Percentiles rank a stretch among this genome's conserved stretches.
phyloP scores from a whole-genome alignment of 1,140 invertebrate genomes.

The Ceratina calcarata region DNA sequence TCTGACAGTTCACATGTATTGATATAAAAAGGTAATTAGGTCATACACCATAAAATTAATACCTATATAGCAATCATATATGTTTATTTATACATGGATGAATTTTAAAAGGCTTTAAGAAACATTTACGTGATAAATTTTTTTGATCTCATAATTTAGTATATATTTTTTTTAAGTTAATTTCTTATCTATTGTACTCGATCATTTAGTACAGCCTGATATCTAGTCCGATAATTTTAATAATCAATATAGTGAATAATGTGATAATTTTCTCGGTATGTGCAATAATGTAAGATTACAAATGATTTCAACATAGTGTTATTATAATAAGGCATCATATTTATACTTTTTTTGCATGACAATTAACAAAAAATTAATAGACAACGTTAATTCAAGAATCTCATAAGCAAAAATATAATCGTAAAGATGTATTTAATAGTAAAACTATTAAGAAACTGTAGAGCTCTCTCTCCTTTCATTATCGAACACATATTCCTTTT shows the following conservation, averaged over 20 bases:
- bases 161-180: conserved; percentile 39
- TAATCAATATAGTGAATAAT: conserved; percentile 28
- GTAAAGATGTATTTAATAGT: conserved; percentile 31
- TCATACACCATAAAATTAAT: conserved; percentile 1
- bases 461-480: not conserved
- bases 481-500: conserved; percentile 20
- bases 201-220: conserved; percentile 35
- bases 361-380: conserved; percentile 20
- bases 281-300: conserved; percentile 37
- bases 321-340: conserved; percentile 4
- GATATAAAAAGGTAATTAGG: conserved; percentile 65
- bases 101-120: conserved; percentile 25
- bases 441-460: conserved; percentile 4
- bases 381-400: conserved; percentile 5
- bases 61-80: not conserved
- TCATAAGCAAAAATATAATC: conserved; percentile 7
- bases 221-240: conserved; percentile 37
- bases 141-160: conserved; percentile 54
- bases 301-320: conserved; percentile 38
- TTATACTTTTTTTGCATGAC: not conserved
- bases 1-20: conserved; percentile 72
- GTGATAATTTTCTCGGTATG: conserved; percentile 26
- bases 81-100: conserved; percentile 21
- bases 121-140: conserved; percentile 41
- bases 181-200: conserved; percentile 36